Evolutionary conservation across 2,888 invertebrate species (phyloP), one percentile per base, ranked within the genome.

Genomic region (Hirtodrosophila alboralis): DNA sequence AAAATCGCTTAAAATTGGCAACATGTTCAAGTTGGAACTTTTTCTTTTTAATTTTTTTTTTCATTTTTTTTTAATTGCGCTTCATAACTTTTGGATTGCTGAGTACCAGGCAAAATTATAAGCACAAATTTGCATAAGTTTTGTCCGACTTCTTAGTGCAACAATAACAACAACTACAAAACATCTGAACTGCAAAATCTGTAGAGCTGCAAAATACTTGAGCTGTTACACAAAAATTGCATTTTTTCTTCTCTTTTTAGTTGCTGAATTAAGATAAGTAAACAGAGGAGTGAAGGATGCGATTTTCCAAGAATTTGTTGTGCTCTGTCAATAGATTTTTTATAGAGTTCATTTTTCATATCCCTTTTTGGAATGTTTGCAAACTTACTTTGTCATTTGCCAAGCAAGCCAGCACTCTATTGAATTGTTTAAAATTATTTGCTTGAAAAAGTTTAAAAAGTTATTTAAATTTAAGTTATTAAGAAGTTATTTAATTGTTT

Each of bases 1-100:
- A 77, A 78, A 77, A 77, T 64, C 78, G 78, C 75, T 84, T 74
- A 61, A 83, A 85, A 85, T 70, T 78, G 79, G 60, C 71, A 85
- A 67, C 64, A 85, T 59, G 64, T 33, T 67, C 33, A 56, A 77
- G 60, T 54, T 69, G 5, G 18, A 3, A 8, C 18, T 49, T 43
- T 47, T 13, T 7, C 8, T 5, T 2, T 13, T n/a, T 8, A 18
- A 9, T 13, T n/a, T 16, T 4, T 30, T 13, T 26, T 53, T 34
- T 37, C 16, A n/a, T n/a, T n/a, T n/a, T n/a, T n/a, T n/a, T n/a
- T n/a, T n/a, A n/a, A n/a, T n/a, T n/a, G 34, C 59, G 31, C 59
- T 31, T 30, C 40, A 40, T 38, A 66, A 69, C 78, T 79, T 85
- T 64, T 70, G 71, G 71, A 79, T 67, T 67, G 27, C 10, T 26